Evolutionary conservation across 2,888 invertebrate species (phyloP), one percentile per base, ranked within the genome.

Genomic region (Polydrusus pterygomalis): DNA sequence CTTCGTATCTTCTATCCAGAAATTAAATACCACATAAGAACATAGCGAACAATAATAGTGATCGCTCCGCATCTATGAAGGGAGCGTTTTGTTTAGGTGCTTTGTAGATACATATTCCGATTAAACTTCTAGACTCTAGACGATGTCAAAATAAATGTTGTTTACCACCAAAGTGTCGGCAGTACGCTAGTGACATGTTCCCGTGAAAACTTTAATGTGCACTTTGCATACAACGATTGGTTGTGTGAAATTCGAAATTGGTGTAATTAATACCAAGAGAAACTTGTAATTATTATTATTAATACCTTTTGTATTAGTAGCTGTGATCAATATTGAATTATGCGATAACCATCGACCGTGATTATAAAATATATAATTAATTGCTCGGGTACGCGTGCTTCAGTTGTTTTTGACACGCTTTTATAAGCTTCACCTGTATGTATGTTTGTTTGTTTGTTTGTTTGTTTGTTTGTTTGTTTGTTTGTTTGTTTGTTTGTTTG

Each of bases 301-400:
- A n/a, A n/a, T n/a, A 51, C 51, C 40, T 60, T 60, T 60, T 38
- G 18, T 34, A 38, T 49, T 47, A 25, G 25, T 25, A 34, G 5
- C 15, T 34, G 30, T 17, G 64, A 64, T 64, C 45, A 47, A 20
- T 64, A 64, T 45, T 64, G 64, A 64, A 49, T 64, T 64, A 64
- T 64, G 45, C 45, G 11, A 9, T 49, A 34, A 34, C 11, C 30
- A 64, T 49, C 11, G 47, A 47, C 30, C 64, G 30, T 64, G 49
- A 64, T 64, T 64, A 64, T 47, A 64, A 64, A 64, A 64, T n/a
- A n/a, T n/a, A n/a, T 47, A 64, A 63, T 45, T 63, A 20, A 63
- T 63, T 63, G 15, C 30, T 38, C 18, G 40, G 5, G 13, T 54
- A 17, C 11, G 51, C 20, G 20, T 54, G n/a, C 11, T 6, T 11